phyloP scores from a whole-genome alignment of 2,113 vertebrate species.

The Eretmochelys imbricata region DNA sequence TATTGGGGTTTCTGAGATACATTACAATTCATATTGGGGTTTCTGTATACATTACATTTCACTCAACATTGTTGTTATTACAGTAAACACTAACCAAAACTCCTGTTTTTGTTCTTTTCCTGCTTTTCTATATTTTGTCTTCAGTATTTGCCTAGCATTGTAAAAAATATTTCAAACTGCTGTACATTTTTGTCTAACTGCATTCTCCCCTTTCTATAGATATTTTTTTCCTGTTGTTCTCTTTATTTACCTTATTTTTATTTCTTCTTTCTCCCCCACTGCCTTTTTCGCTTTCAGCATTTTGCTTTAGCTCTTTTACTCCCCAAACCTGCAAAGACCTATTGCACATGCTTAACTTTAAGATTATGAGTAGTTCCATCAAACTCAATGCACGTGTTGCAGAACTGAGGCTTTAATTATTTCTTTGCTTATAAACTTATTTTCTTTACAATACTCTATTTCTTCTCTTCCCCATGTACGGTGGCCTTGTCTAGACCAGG shows the following conservation, averaged over 20 bases:
- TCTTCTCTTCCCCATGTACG: accelerated
- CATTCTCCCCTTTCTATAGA: neutral
- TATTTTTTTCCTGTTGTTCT: neutral
- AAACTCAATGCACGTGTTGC: neutral
- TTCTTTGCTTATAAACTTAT: neutral
- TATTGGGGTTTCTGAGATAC: too few relatives aligned
- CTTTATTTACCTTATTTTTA: neutral
- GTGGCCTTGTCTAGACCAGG: neutral
- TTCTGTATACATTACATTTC: too few relatives aligned
- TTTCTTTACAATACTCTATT: neutral
- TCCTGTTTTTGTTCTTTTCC: too few relatives aligned
- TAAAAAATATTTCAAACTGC: neutral
- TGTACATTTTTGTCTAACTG: neutral
- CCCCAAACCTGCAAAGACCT: neutral
- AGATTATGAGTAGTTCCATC: neutral
- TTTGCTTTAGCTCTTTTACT: neutral
- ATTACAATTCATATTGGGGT: too few relatives aligned
- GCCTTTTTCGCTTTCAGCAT: neutral
- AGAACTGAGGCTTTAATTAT: neutral
- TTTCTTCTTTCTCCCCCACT: neutral
- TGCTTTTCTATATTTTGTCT: neutral
- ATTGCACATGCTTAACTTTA: neutral
- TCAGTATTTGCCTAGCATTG: neutral
- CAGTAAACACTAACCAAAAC: too few relatives aligned
- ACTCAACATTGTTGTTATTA: too few relatives aligned